Conservation (phyloP, 1,140 invertebrate species). For the Zaprionus africanus region DNA sequence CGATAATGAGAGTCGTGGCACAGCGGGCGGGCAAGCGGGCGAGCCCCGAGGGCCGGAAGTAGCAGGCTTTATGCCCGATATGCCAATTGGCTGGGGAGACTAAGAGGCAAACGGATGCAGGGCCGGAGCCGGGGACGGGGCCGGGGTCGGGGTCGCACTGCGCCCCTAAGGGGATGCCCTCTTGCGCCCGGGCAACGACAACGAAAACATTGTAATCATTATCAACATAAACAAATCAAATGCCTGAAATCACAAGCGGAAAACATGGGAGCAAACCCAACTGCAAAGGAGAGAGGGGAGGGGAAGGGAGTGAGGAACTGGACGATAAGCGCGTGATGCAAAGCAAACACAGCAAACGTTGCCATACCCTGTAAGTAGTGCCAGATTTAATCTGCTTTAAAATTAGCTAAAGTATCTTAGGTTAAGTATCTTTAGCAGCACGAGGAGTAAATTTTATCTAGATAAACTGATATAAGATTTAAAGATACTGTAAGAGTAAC, state of each 20-base stretch:
- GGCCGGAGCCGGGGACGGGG: background rate
- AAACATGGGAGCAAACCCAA: slow-evolving; percentile 17
- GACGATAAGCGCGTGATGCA: slow-evolving; percentile 19
- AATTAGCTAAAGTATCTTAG: background rate
- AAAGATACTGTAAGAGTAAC: too few species aligned
- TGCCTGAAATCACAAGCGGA: slow-evolving; percentile 38
- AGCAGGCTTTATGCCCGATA: slow-evolving; percentile 2
- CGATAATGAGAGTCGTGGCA: slow-evolving; percentile 59
- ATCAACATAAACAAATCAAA: slow-evolving; percentile 79
- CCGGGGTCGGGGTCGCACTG: background rate
- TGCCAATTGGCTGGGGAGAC: slow-evolving; percentile 8
- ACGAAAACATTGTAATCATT: slow-evolving; percentile 75
- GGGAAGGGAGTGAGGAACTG: background rate
- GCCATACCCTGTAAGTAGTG: background rate
- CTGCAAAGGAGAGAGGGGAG: slow-evolving; percentile 15
- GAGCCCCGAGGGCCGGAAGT: background rate
- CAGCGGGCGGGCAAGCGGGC: background rate
- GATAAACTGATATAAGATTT: too few species aligned
- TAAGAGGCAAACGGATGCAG: background rate
- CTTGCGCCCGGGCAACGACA: slow-evolving; percentile 23
- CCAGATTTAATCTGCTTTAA: background rate
- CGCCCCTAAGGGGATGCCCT: background rate
- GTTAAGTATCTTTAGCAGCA: too few species aligned
- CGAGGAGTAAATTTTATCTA: too few species aligned
- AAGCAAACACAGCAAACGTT: slow-evolving; percentile 8